A percentile compares a stretch with the other conserved stretches of the same genome.
phyloP scores from a whole-genome alignment of 2,888 invertebrate species.

The Ectropis crepuscularia region DNA sequence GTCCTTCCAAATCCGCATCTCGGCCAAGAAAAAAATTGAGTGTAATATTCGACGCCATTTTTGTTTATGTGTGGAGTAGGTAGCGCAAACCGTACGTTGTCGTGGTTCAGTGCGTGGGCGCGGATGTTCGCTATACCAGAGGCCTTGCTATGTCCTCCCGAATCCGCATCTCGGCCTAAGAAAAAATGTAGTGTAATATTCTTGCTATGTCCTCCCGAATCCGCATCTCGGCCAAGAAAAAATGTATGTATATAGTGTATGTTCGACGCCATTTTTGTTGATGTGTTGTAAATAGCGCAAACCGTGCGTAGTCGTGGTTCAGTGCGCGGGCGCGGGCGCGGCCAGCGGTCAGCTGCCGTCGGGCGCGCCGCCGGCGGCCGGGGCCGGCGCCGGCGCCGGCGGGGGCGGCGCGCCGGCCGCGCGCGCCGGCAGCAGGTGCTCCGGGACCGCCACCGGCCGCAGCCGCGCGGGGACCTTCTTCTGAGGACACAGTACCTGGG shows the following conservation, averaged over 20 bases:
- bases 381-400: slow-evolving; percentile 30
- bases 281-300: slow-evolving; percentile 12
- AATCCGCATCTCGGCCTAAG: no score
- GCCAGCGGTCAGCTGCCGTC: slow-evolving; percentile 49
- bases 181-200: no score
- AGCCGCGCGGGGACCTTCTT: slow-evolving; percentile 92
- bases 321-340: slow-evolving; percentile 3
- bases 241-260: no score
- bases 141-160: no score
- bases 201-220: no score
- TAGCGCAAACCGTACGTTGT: slow-evolving; percentile 14
- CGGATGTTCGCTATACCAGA: no score
- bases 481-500: slow-evolving; percentile 81
- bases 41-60: not conserved
- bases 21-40: no score
- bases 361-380: slow-evolving; percentile 23
- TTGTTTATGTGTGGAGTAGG: not conserved
- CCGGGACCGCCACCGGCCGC: slow-evolving; percentile 91
- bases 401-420: slow-evolving; percentile 38
- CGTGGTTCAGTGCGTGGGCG: slow-evolving; percentile 4
- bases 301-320: slow-evolving; percentile 3
- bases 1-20: no score
- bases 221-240: no score
- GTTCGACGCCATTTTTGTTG: not conserved
- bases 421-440: slow-evolving; percentile 85